These are phyloP conservation scores for Astropecten irregularis DNA, from an alignment of 53 echinoderm and acorn worm genomes.

Conservation along the genomic window DNA sequence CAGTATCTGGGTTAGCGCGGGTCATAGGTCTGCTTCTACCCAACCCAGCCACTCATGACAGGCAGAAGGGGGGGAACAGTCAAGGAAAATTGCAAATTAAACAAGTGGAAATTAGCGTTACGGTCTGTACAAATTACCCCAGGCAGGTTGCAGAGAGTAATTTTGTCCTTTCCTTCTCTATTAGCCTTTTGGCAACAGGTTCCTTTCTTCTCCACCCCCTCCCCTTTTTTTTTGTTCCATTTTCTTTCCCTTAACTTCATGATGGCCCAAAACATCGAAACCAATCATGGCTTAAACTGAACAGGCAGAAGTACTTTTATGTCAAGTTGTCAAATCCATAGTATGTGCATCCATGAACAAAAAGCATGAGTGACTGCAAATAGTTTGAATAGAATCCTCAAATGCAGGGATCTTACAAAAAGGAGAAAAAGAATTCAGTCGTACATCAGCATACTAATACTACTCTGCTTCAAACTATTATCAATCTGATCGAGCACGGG, in stretches of 20 bases:
- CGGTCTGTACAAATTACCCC: slow-evolving; percentile 55
- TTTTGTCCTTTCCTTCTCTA: slow-evolving; percentile 33
- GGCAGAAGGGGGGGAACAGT: neutral
- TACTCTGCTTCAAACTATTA: no score
- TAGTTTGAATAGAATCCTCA: no score
- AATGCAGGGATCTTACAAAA: no score
- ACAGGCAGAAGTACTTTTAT: neutral
- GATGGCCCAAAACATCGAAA: slow-evolving; percentile 27
- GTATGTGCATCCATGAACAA: no score
- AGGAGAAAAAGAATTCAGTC: no score
- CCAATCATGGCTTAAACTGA: slow-evolving; percentile 10
- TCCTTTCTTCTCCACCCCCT: slow-evolving; percentile 16
- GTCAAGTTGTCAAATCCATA: no score
- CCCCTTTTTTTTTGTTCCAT: neutral
- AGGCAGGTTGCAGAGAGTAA: slow-evolving; percentile 40
- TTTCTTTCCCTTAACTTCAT: neutral
- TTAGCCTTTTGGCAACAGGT: slow-evolving; percentile 42
- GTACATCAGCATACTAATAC: no score
- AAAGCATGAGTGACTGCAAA: no score
- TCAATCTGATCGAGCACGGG: no score
- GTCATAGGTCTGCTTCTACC: slow-evolving; percentile 19
- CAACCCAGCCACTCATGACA: neutral
- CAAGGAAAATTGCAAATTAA: slow-evolving; percentile 52
- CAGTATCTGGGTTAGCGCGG: slow-evolving; percentile 41
- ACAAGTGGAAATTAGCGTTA: slow-evolving; percentile 53